Evolutionary conservation across 2,888 invertebrate genomes (phyloP), one percentile per base, ranked within the genome.

Genomic region (Pyrocoelia pectoralis): DNA sequence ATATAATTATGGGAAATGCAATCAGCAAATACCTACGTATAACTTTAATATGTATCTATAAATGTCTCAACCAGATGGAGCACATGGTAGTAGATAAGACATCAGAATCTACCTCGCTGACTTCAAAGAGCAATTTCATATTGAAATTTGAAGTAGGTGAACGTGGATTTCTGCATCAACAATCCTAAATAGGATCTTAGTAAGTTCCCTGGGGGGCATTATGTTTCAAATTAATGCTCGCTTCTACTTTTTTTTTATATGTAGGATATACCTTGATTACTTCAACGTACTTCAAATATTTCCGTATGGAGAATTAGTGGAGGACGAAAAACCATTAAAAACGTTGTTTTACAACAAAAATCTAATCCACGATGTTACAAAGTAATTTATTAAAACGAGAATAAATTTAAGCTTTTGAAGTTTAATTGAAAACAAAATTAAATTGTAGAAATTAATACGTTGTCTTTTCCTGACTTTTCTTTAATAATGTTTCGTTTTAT

Each of bases 81-180:
- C 55, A 58, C 57, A 38, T 51, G 63, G 48, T 48, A 41, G 33
- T 14, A 59, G 63, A 58, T 63, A 63, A 58, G 54, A 63, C 63
- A 48, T 63, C 54, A n/a, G n/a, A n/a, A 41, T 62, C 51, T 57
- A 57, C 62, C 49, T 56, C 57, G 15, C 50, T 49, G 58, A 46
- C 54, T 63, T 63, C 55, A 58, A 63, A 63, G 63, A 57, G 63
- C 54, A 51, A 40, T 54, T 55, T 55, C 58, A 57, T 62, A 62
- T 62, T 62, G 63, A 55, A 59, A 51, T 55, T 58, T 59, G 50
- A 52, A 58, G 63, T 58, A 63, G 49, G 54, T 49, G 60, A 55
- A 60, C 50, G 38, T 49, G 40, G 41, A 63, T 59, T 63, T 63
- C 55, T 63, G 58, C 63, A 63, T 56, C 63, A 59, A 63, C 63